Evolutionary conservation across 2,797 vertebrate species (phyloP), one percentile per base, ranked within the genome.

Genomic region (Myiotriccus ornatus): DNA sequence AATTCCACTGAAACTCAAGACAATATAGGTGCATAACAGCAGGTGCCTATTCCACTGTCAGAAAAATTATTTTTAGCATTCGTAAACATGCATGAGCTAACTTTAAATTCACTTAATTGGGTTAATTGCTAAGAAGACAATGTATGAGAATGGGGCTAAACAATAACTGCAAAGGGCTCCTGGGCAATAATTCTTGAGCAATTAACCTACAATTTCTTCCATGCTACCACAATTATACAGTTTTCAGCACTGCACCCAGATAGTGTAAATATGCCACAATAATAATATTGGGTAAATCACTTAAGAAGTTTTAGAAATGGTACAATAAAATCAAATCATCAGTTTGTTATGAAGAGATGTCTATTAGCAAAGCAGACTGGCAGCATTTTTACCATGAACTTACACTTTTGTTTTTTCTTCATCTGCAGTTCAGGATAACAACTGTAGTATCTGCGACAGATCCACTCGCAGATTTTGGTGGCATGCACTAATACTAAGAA

Each of bases 71-170:
- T 91, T 27, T 70, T 81, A 41, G 34, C 15, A 47, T 25, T 91
- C 53, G 32, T 60, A 89, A 92, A 68, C 41, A 35, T 60, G 34
- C 64, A 56, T 68, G 82, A 90, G 18, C 68, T 70, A 78, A 84
- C 60, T 85, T 92, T 60, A 81, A 90, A 81, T 52, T 79, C 30
- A n/a, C 49, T 91, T 80, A 89, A 79, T n/a, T 94, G 56, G 37
- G 64, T 93, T 94, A 95, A 91, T 92, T 96, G 53, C 69, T 50
- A 14, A 75, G 56, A 52, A 57, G 46, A 41, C n/a, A 43, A 28
- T 49, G 19, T 17, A 71, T 17, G 46, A 92, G 27, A 89, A 71
- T 67, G 52, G 37, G 9, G 17, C 50, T 86, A 47, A 89, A 78
- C 76, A 92, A 76, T 71, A 71, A 65, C n/a, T 49, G 34, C 62